phyloP scores from a whole-genome alignment of 2,113 vertebrate species.

The Corythornis madagascariensis region DNA sequence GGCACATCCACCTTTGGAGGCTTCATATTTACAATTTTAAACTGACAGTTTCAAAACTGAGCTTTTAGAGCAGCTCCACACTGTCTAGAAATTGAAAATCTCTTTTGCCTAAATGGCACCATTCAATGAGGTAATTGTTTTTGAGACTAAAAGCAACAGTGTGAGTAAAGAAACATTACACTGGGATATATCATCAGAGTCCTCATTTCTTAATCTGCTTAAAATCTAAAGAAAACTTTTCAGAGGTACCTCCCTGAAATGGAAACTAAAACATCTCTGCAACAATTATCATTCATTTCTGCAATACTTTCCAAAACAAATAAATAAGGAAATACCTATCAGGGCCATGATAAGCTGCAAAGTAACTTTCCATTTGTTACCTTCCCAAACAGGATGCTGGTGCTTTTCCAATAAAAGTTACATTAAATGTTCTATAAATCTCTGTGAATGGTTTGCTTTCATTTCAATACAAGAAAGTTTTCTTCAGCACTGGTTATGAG shows the following conservation, averaged over 20 bases:
- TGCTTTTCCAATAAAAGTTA: not conserved
- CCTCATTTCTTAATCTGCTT: not conserved
- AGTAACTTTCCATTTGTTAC: not conserved
- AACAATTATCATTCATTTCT: not conserved
- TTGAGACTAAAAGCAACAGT: not conserved
- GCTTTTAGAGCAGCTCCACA: not conserved
- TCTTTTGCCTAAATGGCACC: not conserved
- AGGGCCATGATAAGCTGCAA: not conserved
- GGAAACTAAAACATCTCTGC: not conserved
- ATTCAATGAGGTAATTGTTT: not conserved
- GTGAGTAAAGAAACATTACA: not conserved
- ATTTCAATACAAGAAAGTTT: not conserved
- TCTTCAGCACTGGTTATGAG: not conserved
- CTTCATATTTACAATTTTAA: not conserved
- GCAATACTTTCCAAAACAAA: conserved; percentile 6
- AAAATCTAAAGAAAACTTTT: not conserved
- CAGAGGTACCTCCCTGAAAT: not conserved
- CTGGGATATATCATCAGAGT: not conserved
- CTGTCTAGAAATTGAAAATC: not conserved
- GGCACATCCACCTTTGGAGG: not conserved
- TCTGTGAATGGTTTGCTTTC: not conserved
- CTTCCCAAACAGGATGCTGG: not conserved
- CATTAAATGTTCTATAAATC: not conserved
- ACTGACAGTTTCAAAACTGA: not conserved
- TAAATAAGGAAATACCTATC: not conserved